A percentile compares a stretch with the other conserved stretches of the same genome.
These are phyloP conservation scores for Enteromius treurensis DNA, from an alignment of 2,797 vertebrate species.

Conservation along the genomic window DNA sequence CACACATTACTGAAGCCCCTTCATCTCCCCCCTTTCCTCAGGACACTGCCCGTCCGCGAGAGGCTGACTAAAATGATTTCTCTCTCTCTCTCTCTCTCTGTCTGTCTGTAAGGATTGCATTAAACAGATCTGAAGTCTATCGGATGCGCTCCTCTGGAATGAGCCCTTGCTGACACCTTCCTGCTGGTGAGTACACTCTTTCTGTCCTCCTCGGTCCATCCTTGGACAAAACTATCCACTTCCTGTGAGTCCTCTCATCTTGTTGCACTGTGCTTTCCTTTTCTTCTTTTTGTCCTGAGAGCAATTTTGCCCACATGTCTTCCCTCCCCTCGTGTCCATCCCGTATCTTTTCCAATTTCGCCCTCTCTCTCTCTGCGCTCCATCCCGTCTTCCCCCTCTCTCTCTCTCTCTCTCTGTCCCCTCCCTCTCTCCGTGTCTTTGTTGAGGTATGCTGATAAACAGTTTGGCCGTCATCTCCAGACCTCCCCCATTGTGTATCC, in stretches of 20 bases:
- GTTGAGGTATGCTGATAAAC: conserved; percentile 51
- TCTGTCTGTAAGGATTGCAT: conserved; percentile 33
- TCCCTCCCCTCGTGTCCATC: conserved; percentile 4
- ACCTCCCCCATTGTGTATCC: conserved; percentile 59
- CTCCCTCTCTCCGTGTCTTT: conserved; percentile 42
- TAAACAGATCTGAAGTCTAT: conserved; percentile 46
- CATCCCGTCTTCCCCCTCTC: conserved; percentile 17
- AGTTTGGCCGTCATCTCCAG: conserved; percentile 48
- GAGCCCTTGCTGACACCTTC: conserved; percentile 45
- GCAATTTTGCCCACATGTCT: conserved; percentile 30
- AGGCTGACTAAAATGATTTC: conserved; percentile 68
- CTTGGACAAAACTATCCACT: neutral
- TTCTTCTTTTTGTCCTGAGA: conserved; percentile 13
- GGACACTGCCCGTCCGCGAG: conserved; percentile 64
- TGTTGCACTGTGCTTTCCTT: conserved; percentile 17
- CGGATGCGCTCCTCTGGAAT: conserved; percentile 49
- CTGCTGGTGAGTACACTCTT: conserved; percentile 51
- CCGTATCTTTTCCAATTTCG: conserved; percentile 24
- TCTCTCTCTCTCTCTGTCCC: conserved; percentile 26
- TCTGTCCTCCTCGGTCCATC: conserved; percentile 39
- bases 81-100: conserved; percentile 49
- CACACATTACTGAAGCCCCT: conserved; percentile 55
- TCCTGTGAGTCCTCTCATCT: conserved; percentile 26
- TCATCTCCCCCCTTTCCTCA: conserved; percentile 49
- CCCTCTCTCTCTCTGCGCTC: conserved; percentile 4